These are phyloP conservation scores for Hypercompe scribonia DNA, from an alignment of 2,888 invertebrate species.

Conservation along the genomic window DNA sequence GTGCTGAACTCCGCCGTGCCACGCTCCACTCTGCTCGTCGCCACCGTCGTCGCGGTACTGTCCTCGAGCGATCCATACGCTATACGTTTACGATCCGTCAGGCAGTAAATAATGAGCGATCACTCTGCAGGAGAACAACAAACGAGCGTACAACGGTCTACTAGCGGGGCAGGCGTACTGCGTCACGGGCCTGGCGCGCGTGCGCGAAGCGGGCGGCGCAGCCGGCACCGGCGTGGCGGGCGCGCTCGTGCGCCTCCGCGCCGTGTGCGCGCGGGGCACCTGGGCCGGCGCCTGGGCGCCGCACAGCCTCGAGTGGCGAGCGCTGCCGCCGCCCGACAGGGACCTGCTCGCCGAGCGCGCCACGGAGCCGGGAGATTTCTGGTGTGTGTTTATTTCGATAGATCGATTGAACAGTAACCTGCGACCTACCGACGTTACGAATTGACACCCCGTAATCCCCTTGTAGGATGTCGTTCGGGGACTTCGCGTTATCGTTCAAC, in stretches of 20 bases:
- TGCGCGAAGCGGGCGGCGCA: conserved; percentile 73
- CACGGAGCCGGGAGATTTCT: conserved; percentile 55
- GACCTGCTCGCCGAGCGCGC: conserved; percentile 87
- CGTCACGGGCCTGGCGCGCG: conserved; percentile 90
- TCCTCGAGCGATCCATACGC: not conserved
- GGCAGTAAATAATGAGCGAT: not conserved
- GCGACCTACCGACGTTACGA: not conserved
- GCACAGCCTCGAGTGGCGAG: conserved; percentile 89
- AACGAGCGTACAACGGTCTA: conserved; percentile 83
- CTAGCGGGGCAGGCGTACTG: conserved; percentile 90
- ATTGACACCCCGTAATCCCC: conserved; percentile 52
- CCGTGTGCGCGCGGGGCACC: conserved; percentile 85
- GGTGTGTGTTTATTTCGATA: conserved; percentile 43
- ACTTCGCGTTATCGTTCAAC: conserved; percentile 89
- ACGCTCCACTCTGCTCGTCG: conserved; percentile 89
- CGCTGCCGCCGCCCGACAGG: conserved; percentile 87
- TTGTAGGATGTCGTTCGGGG: conserved; percentile 90
- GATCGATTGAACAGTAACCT: too few relatives aligned
- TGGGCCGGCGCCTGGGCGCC: conserved; percentile 92
- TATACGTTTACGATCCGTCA: not conserved
- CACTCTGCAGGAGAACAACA: conserved; percentile 16
- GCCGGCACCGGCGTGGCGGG: conserved; percentile 55
- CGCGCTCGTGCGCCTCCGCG: conserved; percentile 84
- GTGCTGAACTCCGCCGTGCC: conserved; percentile 90
- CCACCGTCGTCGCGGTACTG: conserved; percentile 72